A percentile compares a stretch with the other conserved stretches of the same genome.
phyloP scores from a whole-genome alignment of 2,888 invertebrate genomes.

The Drosophila mettleri region DNA sequence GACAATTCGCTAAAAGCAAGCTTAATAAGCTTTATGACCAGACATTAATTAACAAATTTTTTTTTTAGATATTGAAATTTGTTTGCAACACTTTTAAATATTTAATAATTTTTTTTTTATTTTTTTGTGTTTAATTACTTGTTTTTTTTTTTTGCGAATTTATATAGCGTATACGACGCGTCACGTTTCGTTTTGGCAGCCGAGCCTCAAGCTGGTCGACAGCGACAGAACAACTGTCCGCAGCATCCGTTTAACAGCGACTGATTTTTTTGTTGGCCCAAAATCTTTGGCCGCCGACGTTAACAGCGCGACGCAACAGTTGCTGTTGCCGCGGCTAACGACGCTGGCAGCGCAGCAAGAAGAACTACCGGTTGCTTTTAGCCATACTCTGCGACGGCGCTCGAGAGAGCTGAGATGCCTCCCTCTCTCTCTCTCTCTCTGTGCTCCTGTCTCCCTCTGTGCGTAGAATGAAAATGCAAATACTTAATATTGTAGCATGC shows the following conservation, averaged over 20 bases:
- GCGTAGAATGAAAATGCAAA: conserved; percentile 66
- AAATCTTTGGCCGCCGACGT: conserved; percentile 34
- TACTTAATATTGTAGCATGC: conserved; percentile 63
- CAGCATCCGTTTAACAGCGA: conserved; percentile 73
- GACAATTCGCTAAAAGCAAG: conserved; percentile 33
- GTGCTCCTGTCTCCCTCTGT: conserved; percentile 2
- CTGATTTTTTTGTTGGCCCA: conserved; percentile 57
- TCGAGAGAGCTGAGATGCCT: too few relatives aligned
- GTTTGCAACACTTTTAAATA: neutral
- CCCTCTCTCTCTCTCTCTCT: conserved; percentile 6
- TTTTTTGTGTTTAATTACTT: conserved; percentile 16
- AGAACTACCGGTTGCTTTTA: conserved; percentile 76
- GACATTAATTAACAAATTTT: conserved; percentile 1
- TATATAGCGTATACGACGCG: conserved; percentile 20
- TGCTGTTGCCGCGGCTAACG: conserved; percentile 5
- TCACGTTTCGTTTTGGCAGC: conserved; percentile 28
- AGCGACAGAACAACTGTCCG: conserved; percentile 67
- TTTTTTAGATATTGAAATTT: conserved; percentile 12
- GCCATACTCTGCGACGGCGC: conserved; percentile 37
- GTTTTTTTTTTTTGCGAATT: conserved; percentile 22
- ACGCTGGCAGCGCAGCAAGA: conserved; percentile 37
- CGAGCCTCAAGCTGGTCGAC: conserved; percentile 60
- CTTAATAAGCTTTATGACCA: conserved; percentile 31
- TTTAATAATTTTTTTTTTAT: neutral
- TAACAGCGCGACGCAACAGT: conserved; percentile 71